Conservation (phyloP, 2,888 invertebrate species). For the Zele albiditarsus region DNA sequence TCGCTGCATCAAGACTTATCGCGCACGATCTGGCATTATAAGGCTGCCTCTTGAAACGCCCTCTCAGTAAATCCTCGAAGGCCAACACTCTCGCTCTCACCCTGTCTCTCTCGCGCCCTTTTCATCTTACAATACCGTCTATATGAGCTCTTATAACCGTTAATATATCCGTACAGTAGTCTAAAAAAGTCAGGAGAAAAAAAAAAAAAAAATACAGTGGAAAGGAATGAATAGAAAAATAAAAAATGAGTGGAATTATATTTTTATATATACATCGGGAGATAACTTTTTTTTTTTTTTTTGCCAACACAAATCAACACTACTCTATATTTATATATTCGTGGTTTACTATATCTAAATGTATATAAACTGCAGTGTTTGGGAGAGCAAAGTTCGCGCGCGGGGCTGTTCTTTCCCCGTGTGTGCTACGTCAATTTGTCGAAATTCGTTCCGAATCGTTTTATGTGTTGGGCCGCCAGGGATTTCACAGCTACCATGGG, state of each 20-base stretch:
- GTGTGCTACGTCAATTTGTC: constrained; percentile 72
- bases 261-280: constrained; percentile 8
- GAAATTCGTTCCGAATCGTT: constrained; percentile 73
- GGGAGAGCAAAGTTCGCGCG: constrained; percentile 43
- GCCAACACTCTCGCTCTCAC: constrained; percentile 4
- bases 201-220: background rate
- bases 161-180: constrained; percentile 28
- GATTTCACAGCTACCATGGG: constrained; percentile 67
- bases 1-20: constrained; percentile 45
- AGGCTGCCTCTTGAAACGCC: constrained; percentile 34
- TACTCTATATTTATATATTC: background rate
- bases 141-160: constrained; percentile 4
- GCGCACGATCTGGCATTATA: constrained; percentile 51
- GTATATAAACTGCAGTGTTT: constrained; percentile 21
- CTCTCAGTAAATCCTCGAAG: constrained; percentile 28
- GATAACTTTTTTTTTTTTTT: constrained; percentile 14
- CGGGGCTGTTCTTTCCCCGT: constrained; percentile 55
- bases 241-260: constrained; percentile 4
- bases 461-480: constrained; percentile 65
- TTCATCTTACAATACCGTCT: background rate
- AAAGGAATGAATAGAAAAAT: background rate
- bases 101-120: background rate
- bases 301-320: background rate
- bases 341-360: constrained; percentile 34
- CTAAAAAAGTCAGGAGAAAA: constrained; percentile 31